These are phyloP conservation scores for Lamellibrachia satsuma DNA, from an alignment of 2,888 invertebrate genomes.

Conservation along the genomic window DNA sequence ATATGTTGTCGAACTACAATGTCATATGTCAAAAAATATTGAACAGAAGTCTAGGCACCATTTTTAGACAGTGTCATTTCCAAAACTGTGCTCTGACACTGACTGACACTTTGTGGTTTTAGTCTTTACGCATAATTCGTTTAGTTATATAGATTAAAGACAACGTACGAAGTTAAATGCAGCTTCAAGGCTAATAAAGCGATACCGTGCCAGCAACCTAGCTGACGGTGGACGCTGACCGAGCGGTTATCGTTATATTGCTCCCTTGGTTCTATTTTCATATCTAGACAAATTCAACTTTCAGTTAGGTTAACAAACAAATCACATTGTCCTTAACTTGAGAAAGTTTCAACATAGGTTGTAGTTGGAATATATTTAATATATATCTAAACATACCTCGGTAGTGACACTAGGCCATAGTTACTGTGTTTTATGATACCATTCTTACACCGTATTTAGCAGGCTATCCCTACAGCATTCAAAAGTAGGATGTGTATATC, in stretches of 20 bases:
- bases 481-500: too few relatives aligned
- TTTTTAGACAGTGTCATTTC: neutral
- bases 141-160: neutral
- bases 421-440: neutral
- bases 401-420: neutral
- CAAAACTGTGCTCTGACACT: neutral
- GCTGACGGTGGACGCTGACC: neutral
- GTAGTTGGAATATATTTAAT: neutral
- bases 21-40: neutral
- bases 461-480: neutral
- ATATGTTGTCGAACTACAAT: neutral
- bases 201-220: neutral
- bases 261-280: neutral
- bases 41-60: neutral
- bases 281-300: neutral
- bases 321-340: neutral
- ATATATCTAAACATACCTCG: neutral
- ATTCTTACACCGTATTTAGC: neutral
- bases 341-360: neutral
- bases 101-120: neutral
- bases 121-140: neutral
- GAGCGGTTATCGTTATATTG: neutral
- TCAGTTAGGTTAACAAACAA: neutral
- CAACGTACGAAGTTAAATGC: neutral
- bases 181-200: neutral